phyloP scores from a whole-genome alignment of 2,888 invertebrate species.

The Drosophila rellima region DNA sequence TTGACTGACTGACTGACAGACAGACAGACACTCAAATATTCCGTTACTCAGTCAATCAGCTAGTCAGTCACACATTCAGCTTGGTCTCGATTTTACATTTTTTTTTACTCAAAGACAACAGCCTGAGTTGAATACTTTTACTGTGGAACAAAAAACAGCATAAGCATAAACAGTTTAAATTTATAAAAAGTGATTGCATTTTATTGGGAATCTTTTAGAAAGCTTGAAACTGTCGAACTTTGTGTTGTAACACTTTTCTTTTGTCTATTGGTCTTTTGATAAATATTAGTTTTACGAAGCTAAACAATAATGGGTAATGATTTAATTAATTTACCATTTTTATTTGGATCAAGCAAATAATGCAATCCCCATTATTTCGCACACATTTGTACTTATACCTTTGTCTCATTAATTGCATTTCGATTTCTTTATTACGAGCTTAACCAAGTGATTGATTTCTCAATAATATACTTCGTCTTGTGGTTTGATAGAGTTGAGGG shows the following conservation, averaged over 20 bases:
- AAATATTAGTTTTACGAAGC: too few relatives aligned
- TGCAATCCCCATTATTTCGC: neutral
- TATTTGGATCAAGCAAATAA: too few relatives aligned
- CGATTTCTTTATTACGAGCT: neutral
- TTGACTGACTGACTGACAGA: constrained; percentile 25
- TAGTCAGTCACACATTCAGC: constrained; percentile 19
- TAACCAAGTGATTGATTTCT: constrained; percentile 12
- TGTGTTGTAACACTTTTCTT: too few relatives aligned
- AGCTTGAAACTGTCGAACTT: too few relatives aligned
- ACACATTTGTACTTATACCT: neutral
- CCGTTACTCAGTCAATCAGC: constrained; percentile 49
- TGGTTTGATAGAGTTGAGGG: constrained; percentile 2
- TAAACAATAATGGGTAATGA: neutral
- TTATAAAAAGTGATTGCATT: neutral
- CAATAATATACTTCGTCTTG: constrained; percentile 1
- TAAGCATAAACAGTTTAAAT: neutral
- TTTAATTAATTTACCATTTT: neutral
- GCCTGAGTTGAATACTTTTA: constrained; percentile 3
- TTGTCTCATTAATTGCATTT: neutral
- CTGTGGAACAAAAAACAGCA: constrained; percentile 6
- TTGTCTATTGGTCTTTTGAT: too few relatives aligned
- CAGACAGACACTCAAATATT: constrained; percentile 44
- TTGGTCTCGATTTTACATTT: constrained; percentile 12
- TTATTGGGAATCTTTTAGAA: too few relatives aligned
- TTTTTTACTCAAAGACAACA: neutral